These are phyloP conservation scores for Scaptomyza parva DNA, from an alignment of 2,888 invertebrate genomes.

Conservation along the genomic window DNA sequence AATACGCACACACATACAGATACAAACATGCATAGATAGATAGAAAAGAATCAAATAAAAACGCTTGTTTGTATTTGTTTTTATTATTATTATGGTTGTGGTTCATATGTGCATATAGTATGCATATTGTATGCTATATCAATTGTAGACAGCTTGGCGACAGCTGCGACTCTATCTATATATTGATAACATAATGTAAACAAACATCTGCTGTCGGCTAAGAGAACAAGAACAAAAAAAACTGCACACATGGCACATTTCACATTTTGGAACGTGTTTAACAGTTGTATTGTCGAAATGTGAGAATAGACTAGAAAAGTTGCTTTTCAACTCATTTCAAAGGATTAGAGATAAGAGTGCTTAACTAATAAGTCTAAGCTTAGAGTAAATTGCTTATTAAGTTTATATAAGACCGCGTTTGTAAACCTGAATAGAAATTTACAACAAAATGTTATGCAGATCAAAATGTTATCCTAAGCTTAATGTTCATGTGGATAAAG, in stretches of 20 bases:
- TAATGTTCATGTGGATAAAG: too few species aligned
- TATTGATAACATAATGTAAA: constrained; percentile 39
- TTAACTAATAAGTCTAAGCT: too few species aligned
- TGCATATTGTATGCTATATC: constrained; percentile 5
- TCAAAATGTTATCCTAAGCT: too few species aligned
- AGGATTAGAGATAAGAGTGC: too few species aligned
- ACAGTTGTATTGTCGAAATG: not conserved
- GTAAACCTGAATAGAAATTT: not conserved
- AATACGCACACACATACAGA: constrained; percentile 25
- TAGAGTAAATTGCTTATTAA: too few species aligned
- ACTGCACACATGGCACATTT: constrained; percentile 1
- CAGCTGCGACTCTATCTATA: constrained; percentile 3
- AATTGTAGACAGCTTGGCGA: constrained; percentile 54
- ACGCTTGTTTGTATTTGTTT: not conserved
- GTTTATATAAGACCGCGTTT: not conserved
- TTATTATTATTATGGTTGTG: not conserved
- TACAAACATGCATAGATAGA: not conserved
- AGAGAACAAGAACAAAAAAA: not conserved
- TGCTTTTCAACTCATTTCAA: too few species aligned
- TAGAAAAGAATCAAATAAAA: not conserved
- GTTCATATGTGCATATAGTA: not conserved
- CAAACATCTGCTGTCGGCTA: constrained; percentile 34
- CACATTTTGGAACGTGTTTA: not conserved
- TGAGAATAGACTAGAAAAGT: too few species aligned
- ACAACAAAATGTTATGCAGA: not conserved